Base-by-base conservation (phyloP, 1,140 invertebrate genomes). In the Heliconius eleuchia region DNA sequence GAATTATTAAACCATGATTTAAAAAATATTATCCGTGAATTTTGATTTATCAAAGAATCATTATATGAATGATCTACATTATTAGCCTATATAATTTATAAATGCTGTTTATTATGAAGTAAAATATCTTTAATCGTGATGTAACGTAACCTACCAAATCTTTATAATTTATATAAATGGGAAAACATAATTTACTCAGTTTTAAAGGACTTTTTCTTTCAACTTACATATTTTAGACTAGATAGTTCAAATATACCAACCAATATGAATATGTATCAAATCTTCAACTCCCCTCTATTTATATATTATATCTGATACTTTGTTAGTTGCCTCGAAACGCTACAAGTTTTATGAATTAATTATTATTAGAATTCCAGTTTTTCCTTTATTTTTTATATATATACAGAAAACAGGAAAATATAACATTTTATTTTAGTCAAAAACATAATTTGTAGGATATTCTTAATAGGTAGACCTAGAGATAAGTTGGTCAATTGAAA, bases 401-500 rank as follows among this genome's bases (percentile, higher is more conserved):
- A 13, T 16, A 66, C 11, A 30, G 60, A 13, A 66, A 27, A 30
- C 11, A 66, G 11, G 30, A 66, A 60, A 30, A 66, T 23, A 66
- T 66, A 13, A 27, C 60, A 66, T 66, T 37, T 27, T 66, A 30
- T 66, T 66, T 66, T 66, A 66, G 1, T 66, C 27, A 30, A 75
- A 70, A 76, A 13, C 23, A 66, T 76, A 76, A 79, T 76, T 84
- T 78, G 83, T 85, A 91, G 87, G 84, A 84, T 89, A 90, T 81
- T 85, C 70, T 86, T 86, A 80, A 83, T 87, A 87, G 46, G 82
- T 90, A 92, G 85, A 81, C 79, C 80, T 92, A 92, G 87, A 89
- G 85, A 84, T 92, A 91, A 93, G 88, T 89, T 88, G 85, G 92
- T 93, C 92, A 93, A 93, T 93, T 93, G 86, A 85, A 52, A 89